Base-by-base conservation (phyloP, 1,140 invertebrate species). In the Drosophila sproati region DNA sequence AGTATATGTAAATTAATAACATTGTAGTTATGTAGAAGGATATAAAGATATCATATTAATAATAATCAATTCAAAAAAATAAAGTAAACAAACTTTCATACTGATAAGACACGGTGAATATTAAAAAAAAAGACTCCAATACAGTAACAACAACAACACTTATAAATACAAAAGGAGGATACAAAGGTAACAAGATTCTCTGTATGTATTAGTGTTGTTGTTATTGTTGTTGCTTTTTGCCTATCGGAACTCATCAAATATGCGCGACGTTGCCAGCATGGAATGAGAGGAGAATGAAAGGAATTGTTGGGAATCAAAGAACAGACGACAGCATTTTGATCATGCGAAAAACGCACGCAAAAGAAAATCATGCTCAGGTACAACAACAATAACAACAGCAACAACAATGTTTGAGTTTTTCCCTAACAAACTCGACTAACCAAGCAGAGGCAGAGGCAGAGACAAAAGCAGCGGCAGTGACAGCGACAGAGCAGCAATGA, bases 281-380 rank as follows among this genome's bases (percentile, higher is more conserved):
- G 75, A 54, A 64, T 45, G 50, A 50, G 67, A 48, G 43, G 50
- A 50, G 67, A 48, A 48, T 55, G 20, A 55, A 41, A 50, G 35
- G 61, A 20, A 50, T 59, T 10, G 73, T 60, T 62, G 50, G 56
- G 62, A 51, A 67, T 62, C 56, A 61, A 48, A 73, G 70, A 63
- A 43, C 43, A 66, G 71, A 54, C 73, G 51, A 80, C 74, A 69
- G 82, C 73, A 74, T 80, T 89, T 88, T 88, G 83, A 88, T 88
- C 80, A 88, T 88, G 83, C 83, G 85, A 88, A 88, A 88, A 85
- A 73, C 83, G 85, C 83, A 88, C 85, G 85, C 85, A 89, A 71
- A 89, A 63, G 85, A 80, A 88, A 82, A 88, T 80, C 83, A 88
- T 87, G 85, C 77, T 76, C 83, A 88, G 85, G 83, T 89, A 88